Base-by-base conservation (phyloP, 2,797 vertebrate species). In the Euphonia xanthogaster region DNA sequence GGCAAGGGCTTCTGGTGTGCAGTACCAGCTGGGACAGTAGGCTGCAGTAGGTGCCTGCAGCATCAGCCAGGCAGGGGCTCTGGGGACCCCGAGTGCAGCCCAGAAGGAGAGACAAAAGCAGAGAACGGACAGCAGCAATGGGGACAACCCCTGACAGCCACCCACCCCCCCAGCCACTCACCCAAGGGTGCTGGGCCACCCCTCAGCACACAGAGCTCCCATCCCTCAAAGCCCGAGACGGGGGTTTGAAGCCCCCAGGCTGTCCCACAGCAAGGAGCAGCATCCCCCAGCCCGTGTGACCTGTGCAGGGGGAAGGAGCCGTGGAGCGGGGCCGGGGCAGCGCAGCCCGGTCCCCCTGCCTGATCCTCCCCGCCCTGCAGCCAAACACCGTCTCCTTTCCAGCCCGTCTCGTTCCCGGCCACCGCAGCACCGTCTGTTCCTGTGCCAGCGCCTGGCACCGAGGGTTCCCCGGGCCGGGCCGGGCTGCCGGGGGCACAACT, bases 141-240 rank as follows among this genome's bases (percentile, higher is more conserved):
- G 30, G 31, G 20, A 45, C 39, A 42, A 35, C 4, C 9, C 24
- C 39, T 24, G 27, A 5, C n/a, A 62, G 27, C 37, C 44, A 39
- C 24, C 21, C 25, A 11, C 8, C 33, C 11, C 8, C 14, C 16
- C 12, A 10, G 27, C 25, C 66, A 42, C 7, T 27, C 45, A 45
- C 50, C 28, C 45, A 18, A 55, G 20, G 37, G 45, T 57, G 62
- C 70, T 60, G 62, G 17, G 23, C 39, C 42, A 39, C 12, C 30
- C 27, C 53, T 60, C 42, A 30, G 54, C 71, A 47, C 68, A 39
- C 44, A 39, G 21, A 67, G 8, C 10, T 90, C 57, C 47, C 5
- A 0, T 4, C 7, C 4, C 19, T 14, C 44, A 18, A 1, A 14
- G 19, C 31, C 23, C 4, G 8, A 7, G 27, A 42, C 2, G 2